phyloP scores from a whole-genome alignment of 2,888 invertebrate species.

The Ochlodes sylvanus region DNA sequence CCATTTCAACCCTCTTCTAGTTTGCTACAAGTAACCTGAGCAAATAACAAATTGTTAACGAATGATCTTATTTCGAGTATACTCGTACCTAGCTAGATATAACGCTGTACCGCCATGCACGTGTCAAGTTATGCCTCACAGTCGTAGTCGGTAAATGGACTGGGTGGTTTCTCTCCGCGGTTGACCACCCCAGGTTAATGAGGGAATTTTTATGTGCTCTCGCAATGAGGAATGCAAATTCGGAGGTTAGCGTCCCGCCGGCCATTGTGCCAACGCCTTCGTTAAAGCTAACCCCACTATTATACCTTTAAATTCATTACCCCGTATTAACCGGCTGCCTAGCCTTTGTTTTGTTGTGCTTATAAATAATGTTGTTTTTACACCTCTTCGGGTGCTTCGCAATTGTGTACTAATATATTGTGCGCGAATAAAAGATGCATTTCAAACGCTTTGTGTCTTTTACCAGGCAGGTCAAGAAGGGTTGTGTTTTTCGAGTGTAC shows the following conservation, averaged over 20 bases:
- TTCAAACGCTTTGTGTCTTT: neutral
- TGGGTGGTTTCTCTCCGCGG: conserved; percentile 55
- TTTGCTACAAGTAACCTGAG: no score
- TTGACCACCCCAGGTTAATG: conserved; percentile 81
- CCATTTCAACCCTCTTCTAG: no score
- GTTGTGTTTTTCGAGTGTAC: conserved; percentile 8
- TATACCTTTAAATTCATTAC: conserved; percentile 75
- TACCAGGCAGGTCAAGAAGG: neutral
- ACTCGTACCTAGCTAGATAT: no score
- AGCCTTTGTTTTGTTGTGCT: conserved; percentile 63
- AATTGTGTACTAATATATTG: conserved; percentile 41
- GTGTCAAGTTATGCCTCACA: neutral
- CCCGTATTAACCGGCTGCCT: conserved; percentile 61
- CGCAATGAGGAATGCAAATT: conserved; percentile 85
- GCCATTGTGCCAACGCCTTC: conserved; percentile 77
- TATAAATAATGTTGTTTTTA: conserved; percentile 24
- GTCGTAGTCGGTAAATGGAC: conserved; percentile 45
- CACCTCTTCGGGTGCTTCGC: conserved; percentile 33
- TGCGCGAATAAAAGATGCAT: neutral
- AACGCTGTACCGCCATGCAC: neutral
- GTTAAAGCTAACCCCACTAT: conserved; percentile 68
- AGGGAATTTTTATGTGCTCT: conserved; percentile 81
- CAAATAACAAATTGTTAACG: no score
- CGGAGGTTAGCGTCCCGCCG: conserved; percentile 73
- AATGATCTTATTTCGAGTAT: no score